Base-by-base conservation (phyloP, 2,888 invertebrate species). In the Xestia xanthographa region DNA sequence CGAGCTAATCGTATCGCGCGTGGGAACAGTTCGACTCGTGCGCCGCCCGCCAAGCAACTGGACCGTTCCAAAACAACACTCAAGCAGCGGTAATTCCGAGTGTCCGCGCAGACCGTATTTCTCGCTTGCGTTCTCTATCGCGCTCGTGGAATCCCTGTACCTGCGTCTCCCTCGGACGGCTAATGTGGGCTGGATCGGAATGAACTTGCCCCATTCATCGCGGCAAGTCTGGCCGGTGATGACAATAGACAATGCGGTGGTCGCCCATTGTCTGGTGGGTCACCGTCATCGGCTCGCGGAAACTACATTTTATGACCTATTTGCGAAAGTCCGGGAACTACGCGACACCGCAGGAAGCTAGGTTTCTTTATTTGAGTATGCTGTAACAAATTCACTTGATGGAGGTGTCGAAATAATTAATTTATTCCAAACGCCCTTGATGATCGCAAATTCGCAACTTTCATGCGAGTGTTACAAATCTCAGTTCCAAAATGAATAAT, bases 171-270 rank as follows among this genome's bases (percentile, higher is more conserved):
- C 80, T 91, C 91, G 82, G 81, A 73, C 82, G 82, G 79, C 86
- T 90, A 90, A 91, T 91, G 92, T 92, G 92, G 92, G 91, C 92
- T 92, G 92, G 76, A 90, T 91, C 90, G 91, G 91, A 92, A 91
- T 95, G 93, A 94, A 94, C 94, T 93, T 94, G 94, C 90, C 93
- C 94, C 95, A 96, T 96, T 96, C 95, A 96, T 94, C 91, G 94
- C 86, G 88, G 90, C 91, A 82, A 88, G 91, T 91, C 92, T 91
- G 91, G 89, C 89, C 90, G 80, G 88, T 90, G 91, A 89, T 91
- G 93, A 95, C 94, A 95, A 94, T 94, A 92, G 93, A 95, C 95
- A 94, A 94, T 94, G 90, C 91, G 91, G 90, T 91, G 91, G 91
- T 90, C 89, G 90, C 89, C 91, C 91, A 94, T 94, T 94, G 95